Conservation (phyloP, 2,797 vertebrate genomes). For the Parambassis ranga region DNA sequence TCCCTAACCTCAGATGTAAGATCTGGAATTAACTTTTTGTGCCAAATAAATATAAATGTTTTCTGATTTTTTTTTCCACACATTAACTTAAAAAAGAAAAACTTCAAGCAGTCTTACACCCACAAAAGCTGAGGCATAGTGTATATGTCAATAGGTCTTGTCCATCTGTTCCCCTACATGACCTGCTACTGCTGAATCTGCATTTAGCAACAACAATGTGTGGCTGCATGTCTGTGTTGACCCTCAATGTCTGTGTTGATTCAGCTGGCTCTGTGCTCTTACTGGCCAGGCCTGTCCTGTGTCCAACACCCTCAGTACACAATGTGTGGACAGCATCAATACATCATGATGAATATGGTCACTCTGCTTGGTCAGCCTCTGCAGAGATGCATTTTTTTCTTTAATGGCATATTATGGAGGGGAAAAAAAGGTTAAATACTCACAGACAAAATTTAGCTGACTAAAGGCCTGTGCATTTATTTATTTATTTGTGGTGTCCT, state of each 20-base stretch:
- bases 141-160: not conserved
- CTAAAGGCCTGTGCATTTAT: constrained; percentile 9
- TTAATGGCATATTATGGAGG: not conserved
- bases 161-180: constrained; percentile 21
- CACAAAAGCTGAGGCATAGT: not conserved
- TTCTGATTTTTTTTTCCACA: too few species aligned
- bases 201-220: constrained; percentile 67
- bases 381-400: constrained; percentile 17
- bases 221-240: constrained; percentile 46
- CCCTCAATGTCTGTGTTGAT: constrained; percentile 59
- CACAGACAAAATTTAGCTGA: not conserved
- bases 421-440: not conserved
- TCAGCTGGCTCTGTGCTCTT: constrained; percentile 61
- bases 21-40: too few species aligned
- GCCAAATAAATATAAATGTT: too few species aligned
- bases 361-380: constrained; percentile 1
- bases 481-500: constrained; percentile 40
- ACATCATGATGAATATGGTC: constrained; percentile 29
- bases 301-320: constrained; percentile 22
- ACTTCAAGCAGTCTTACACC: not conserved
- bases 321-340: constrained; percentile 31
- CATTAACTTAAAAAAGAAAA: too few species aligned
- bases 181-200: constrained; percentile 50
- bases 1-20: not conserved
- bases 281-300: constrained; percentile 15